phyloP scores from a whole-genome alignment of 2,113 vertebrate genomes.

The Coracopsis vasa region DNA sequence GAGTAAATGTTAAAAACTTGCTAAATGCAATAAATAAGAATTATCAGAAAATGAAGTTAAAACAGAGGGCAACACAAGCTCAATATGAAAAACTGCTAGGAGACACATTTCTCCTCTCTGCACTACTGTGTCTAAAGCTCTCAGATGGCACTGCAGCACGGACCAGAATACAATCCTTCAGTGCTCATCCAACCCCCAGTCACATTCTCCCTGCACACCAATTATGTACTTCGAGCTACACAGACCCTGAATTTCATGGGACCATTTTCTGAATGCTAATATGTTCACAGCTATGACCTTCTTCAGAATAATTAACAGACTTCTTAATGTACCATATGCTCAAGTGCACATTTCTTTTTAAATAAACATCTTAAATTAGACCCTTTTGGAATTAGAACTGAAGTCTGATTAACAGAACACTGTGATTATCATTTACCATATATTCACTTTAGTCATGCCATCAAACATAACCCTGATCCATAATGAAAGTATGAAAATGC shows the following conservation, averaged over 20 bases:
- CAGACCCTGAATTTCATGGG: neutral
- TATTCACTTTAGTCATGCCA: neutral
- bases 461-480: neutral
- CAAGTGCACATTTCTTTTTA: neutral
- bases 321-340: neutral
- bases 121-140: neutral
- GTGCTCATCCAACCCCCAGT: neutral
- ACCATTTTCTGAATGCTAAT: neutral
- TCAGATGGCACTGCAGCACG: accelerated
- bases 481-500: neutral
- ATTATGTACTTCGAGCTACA: neutral
- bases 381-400: neutral
- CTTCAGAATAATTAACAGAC: neutral
- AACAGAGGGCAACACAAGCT: neutral
- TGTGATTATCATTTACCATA: neutral
- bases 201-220: neutral
- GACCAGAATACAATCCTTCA: neutral
- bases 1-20: neutral
- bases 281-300: neutral
- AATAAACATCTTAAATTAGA: neutral
- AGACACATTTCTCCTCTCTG: neutral
- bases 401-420: neutral
- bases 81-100: neutral
- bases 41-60: neutral
- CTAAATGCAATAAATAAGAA: neutral